These are phyloP conservation scores for Nothocercus julius DNA, from an alignment of 2,113 vertebrate species.

Conservation along the genomic window DNA sequence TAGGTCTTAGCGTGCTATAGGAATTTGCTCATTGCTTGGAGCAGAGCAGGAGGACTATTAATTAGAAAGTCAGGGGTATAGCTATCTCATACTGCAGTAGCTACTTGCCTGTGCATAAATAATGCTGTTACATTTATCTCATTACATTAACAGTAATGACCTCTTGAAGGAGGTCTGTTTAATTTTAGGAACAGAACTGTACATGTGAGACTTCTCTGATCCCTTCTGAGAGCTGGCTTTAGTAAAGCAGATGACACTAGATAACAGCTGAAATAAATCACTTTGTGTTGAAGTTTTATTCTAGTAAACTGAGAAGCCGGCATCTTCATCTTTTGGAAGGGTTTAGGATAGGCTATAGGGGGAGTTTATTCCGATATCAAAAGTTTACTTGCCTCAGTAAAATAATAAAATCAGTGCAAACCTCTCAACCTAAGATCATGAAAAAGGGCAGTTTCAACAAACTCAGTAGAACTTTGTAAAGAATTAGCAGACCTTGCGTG, in stretches of 20 bases:
- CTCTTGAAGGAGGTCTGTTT: not conserved
- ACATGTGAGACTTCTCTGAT: not conserved
- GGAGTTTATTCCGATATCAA: not conserved
- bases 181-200: not conserved
- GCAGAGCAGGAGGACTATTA: not conserved
- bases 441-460: not conserved
- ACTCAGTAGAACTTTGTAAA: not conserved
- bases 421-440: fast-evolving
- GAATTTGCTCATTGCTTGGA: not conserved
- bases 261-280: not conserved
- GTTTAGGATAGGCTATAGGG: not conserved
- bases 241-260: not conserved
- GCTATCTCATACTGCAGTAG: not conserved
- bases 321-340: not conserved
- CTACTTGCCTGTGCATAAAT: not conserved
- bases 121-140: not conserved
- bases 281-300: not conserved
- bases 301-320: not conserved
- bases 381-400: not conserved
- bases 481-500: not conserved
- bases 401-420: not conserved
- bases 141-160: not conserved
- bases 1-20: not conserved
- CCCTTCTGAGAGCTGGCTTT: not conserved
- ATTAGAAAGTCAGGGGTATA: not conserved